Evolutionary conservation across 2,113 vertebrate genomes (phyloP).

Genomic region (Bothrops jararaca): DNA sequence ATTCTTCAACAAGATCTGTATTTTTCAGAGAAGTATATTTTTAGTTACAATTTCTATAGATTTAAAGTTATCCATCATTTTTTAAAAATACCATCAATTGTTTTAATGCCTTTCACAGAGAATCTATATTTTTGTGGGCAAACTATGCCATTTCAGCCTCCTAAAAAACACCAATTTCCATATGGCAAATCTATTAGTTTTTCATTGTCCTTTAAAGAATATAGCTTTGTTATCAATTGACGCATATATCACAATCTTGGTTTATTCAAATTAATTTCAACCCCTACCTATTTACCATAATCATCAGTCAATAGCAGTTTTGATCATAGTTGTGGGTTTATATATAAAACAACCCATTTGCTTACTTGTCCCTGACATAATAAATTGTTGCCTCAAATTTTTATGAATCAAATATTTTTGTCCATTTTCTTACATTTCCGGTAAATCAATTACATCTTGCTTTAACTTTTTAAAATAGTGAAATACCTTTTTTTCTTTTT

Average conservation of each 20-base stretch:
- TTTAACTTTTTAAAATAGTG: background rate
- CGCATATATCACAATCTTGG: background rate
- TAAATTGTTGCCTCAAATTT: background rate
- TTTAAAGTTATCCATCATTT: background rate
- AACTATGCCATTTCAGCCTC: background rate
- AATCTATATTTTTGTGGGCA: background rate
- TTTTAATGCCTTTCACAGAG: background rate
- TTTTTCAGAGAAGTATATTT: background rate
- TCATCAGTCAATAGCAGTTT: background rate
- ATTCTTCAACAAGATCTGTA: background rate
- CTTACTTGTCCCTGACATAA: background rate
- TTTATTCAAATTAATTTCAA: background rate
- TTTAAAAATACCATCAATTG: background rate
- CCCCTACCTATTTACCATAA: background rate
- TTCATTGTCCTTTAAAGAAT: background rate
- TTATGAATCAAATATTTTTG: background rate
- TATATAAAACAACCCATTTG: background rate
- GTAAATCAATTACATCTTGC: background rate
- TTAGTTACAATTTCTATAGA: background rate
- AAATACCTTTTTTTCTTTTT: background rate
- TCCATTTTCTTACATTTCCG: background rate
- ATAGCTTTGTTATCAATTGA: background rate
- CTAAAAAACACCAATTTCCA: background rate
- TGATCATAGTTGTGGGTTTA: background rate
- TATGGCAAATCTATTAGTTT: background rate